Base-by-base conservation (phyloP, 2,113 vertebrate species). In the Clarias magur region DNA sequence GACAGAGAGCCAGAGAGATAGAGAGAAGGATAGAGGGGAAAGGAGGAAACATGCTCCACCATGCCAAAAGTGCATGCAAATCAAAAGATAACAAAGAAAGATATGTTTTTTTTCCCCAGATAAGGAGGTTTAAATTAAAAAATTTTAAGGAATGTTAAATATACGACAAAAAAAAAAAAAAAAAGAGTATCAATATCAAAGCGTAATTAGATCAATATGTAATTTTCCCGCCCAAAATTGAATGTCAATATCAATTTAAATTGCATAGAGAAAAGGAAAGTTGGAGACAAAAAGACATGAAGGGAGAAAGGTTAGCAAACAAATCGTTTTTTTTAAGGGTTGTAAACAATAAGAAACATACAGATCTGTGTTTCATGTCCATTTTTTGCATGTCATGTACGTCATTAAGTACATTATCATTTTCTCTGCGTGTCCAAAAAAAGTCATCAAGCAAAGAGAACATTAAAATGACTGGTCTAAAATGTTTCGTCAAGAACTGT, bases 201-300 rank as follows among this genome's bases (percentile, higher is more conserved):
- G 48, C 48, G 48, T 48, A 48, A 72, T 73, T 84, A 86, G 72
- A 80, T 90, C 84, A 85, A 76, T 75, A 48, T 56, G 38, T 78
- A 78, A 59, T 80, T 21, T 90, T 92, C 89, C 85, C 87, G 89
- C 85, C 87, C 89, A 88, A 60, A 90, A 75, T 21, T 65, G 70
- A 10, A 23, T 23, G 70, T n/a, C 16, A 15, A 53, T n/a, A n/a
- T 90, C 65, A 70, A 82, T 89, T 11, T 10, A 42, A 54, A 86
- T 4, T 54, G 67, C 25, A 65, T 16, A 89, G 80, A 89, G 90
- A 80, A 91, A 92, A 88, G 92, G 91, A 92, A 89, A 85, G 84
- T 92, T 93, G 93, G 92, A 93, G 92, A 92, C 89, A 92, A 91
- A 92, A 90, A 89, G 87, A 92, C 78, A 92, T 87, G 85, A 93